phyloP scores from a whole-genome alignment of 2,888 invertebrate genomes.

The Atethmia centrago region DNA sequence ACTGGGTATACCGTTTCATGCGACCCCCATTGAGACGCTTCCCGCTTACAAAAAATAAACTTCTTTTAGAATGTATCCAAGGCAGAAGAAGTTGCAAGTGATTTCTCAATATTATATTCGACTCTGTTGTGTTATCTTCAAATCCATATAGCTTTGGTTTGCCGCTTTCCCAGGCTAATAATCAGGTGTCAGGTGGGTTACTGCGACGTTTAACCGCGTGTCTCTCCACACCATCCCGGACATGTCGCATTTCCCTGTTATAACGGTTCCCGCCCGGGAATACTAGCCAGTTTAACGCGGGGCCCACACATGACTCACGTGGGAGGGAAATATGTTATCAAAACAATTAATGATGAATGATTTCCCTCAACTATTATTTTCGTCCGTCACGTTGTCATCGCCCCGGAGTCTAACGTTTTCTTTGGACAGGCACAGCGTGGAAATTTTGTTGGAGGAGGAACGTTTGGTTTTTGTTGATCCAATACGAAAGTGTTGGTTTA shows the following conservation, averaged over 20 bases:
- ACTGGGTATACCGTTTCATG: not conserved
- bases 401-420: conserved; percentile 66
- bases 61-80: not conserved
- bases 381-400: not conserved
- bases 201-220: conserved; percentile 23
- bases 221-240: conserved; percentile 12
- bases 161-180: conserved; percentile 40
- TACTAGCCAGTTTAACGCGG: not conserved
- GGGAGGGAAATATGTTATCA: not conserved
- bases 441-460: conserved; percentile 44
- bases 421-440: conserved; percentile 68
- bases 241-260: conserved; percentile 4
- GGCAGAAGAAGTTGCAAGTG: not conserved
- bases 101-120: not conserved
- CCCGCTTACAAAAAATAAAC: not conserved
- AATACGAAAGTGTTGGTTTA: conserved; percentile 12
- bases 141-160: conserved; percentile 16
- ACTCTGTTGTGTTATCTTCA: not conserved
- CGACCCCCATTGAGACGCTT: not conserved
- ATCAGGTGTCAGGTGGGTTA: conserved; percentile 47
- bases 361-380: conserved; percentile 2
- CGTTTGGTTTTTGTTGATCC: conserved; percentile 71
- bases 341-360: not conserved
- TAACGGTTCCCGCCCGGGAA: not conserved
- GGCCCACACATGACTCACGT: not conserved